Conservation (phyloP, 2,797 vertebrate genomes). For the Coendou prehensilis region DNA sequence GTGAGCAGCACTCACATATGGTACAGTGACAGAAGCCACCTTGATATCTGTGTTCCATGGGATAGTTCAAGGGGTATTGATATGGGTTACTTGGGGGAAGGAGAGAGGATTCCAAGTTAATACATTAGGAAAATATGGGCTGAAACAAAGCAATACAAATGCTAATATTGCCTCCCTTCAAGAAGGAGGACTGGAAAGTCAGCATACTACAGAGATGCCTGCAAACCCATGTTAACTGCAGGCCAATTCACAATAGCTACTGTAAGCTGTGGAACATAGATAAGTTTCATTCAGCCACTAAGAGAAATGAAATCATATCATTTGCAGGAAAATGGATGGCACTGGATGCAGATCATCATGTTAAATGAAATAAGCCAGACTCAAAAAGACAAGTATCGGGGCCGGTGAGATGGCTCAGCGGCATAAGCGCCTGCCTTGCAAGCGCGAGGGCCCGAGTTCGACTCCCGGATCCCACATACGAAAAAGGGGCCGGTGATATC, state of each 20-base stretch:
- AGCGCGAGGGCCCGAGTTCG: too few species aligned
- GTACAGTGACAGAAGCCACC: background rate
- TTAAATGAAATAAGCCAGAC: background rate
- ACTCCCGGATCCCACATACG: too few species aligned
- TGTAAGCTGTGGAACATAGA: background rate
- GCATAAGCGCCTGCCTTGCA: too few species aligned
- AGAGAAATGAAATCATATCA: background rate
- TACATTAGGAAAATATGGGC: background rate
- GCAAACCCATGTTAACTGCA: background rate
- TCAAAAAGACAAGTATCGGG: background rate
- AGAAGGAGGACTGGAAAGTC: background rate
- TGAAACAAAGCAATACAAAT: constrained; percentile 20
- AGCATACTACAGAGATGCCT: background rate
- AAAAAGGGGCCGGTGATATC: too few species aligned
- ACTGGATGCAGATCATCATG: background rate
- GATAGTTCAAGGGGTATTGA: background rate
- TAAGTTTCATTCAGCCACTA: background rate
- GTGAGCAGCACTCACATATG: background rate
- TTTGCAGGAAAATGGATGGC: background rate
- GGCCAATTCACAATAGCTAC: background rate
- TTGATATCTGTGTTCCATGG: background rate
- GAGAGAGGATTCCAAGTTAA: background rate
- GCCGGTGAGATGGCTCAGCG: too few species aligned
- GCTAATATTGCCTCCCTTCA: background rate
- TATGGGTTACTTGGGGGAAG: background rate